A percentile compares a stretch with the other conserved stretches of the same genome.
These are phyloP conservation scores for Leucania comma DNA, from an alignment of 2,888 invertebrate genomes.

Conservation along the genomic window DNA sequence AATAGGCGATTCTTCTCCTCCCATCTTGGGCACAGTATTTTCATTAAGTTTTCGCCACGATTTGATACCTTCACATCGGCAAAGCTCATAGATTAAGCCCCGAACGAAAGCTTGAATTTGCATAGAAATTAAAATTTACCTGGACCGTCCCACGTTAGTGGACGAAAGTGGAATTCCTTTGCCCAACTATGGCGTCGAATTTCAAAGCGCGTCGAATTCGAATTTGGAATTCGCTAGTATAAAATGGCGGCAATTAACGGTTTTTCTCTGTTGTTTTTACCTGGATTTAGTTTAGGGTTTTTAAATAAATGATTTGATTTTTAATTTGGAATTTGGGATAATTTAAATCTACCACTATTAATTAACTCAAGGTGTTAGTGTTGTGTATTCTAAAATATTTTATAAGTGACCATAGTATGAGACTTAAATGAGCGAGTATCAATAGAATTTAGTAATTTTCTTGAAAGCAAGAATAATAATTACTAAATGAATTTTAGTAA, in stretches of 20 bases:
- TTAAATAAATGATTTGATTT: not conserved
- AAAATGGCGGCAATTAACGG: conserved; percentile 64
- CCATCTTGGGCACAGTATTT: conserved; percentile 74
- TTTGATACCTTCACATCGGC: conserved; percentile 82
- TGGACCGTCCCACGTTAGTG: conserved; percentile 82
- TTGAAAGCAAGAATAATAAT: not conserved
- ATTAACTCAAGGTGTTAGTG: too few species aligned
- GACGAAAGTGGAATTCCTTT: conserved; percentile 85
- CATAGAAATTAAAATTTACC: conserved; percentile 91
- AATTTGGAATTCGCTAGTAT: conserved; percentile 72
- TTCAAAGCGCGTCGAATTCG: conserved; percentile 74
- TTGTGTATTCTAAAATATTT: not conserved
- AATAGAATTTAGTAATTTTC: not conserved
- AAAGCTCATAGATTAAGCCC: conserved; percentile 87
- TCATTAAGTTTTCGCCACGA: conserved; percentile 88
- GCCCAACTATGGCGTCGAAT: conserved; percentile 76
- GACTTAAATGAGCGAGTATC: too few species aligned
- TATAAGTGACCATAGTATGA: too few species aligned
- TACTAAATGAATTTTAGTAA: not conserved
- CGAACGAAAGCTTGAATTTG: conserved; percentile 88
- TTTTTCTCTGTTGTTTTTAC: conserved; percentile 38
- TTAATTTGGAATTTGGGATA: not conserved
- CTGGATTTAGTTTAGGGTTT: conserved; percentile 15
- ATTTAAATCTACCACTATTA: too few species aligned
- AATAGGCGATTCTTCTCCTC: conserved; percentile 58